Percentiles rank a stretch among this genome's conserved stretches.
phyloP scores from a whole-genome alignment of 2,797 vertebrate genomes.

The Decapterus maruadsi region DNA sequence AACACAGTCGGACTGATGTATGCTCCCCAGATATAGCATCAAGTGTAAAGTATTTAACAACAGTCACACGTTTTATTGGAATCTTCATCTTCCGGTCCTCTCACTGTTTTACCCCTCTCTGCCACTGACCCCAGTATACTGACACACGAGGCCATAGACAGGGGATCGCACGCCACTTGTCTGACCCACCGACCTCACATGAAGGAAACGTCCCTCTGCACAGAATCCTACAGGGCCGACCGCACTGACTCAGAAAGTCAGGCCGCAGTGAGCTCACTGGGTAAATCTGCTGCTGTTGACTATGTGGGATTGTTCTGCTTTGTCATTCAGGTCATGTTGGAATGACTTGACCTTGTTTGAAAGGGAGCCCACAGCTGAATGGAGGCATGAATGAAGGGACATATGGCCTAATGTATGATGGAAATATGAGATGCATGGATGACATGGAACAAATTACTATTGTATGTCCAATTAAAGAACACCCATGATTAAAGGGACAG shows the following conservation, averaged over 20 bases:
- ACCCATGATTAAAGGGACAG: not conserved
- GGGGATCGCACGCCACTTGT: slow-evolving; percentile 48
- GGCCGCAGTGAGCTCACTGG: slow-evolving; percentile 52
- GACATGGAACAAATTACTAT: slow-evolving; percentile 30
- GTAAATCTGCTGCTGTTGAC: slow-evolving; percentile 64
- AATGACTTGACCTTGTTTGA: slow-evolving; percentile 55
- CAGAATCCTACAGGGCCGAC: slow-evolving; percentile 27
- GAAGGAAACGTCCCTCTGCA: slow-evolving; percentile 46
- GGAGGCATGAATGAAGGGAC: slow-evolving; percentile 42
- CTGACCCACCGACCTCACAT: slow-evolving; percentile 60
- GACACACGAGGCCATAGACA: slow-evolving; percentile 37
- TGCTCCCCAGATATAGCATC: too few species aligned
- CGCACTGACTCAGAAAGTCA: slow-evolving; percentile 66
- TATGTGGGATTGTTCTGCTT: slow-evolving; percentile 68
- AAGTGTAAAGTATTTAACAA: not conserved
- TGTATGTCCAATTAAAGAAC: not conserved
- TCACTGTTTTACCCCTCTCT: slow-evolving; percentile 36
- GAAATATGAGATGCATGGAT: slow-evolving; percentile 27
- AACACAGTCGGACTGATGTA: too few species aligned
- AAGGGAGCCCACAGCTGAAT: slow-evolving; percentile 45
- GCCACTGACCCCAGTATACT: slow-evolving; percentile 33
- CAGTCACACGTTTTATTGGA: not conserved
- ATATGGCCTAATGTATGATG: slow-evolving; percentile 43
- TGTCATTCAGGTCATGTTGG: slow-evolving; percentile 61
- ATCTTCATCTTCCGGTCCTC: not conserved